Conservation (phyloP, 2,113 vertebrate species). For the Apeltes quadracus region DNA sequence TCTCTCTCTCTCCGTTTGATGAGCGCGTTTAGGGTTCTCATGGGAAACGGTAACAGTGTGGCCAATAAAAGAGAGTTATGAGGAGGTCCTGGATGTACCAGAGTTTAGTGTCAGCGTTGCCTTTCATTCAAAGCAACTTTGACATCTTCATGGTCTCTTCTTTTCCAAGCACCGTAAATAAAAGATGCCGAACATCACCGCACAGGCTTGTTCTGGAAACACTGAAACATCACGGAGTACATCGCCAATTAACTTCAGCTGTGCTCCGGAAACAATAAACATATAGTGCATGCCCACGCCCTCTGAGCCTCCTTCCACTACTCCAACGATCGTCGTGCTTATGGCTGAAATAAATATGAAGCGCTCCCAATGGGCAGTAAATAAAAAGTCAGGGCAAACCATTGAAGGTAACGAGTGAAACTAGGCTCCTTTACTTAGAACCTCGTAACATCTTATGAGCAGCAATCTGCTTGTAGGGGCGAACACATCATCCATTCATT, state of each 20-base stretch:
- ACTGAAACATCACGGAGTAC: conserved; percentile 7
- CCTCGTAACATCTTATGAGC: neutral
- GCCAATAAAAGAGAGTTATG: conserved; percentile 77
- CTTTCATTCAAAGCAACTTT: conserved; percentile 69
- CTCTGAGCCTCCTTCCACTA: conserved; percentile 13
- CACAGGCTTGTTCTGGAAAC: conserved; percentile 43
- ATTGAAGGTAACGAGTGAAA: conserved; percentile 6
- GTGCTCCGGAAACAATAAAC: conserved; percentile 44
- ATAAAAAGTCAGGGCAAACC: neutral
- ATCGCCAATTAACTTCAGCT: conserved; percentile 43
- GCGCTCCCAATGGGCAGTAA: neutral
- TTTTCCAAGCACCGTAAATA: conserved; percentile 54
- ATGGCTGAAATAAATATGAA: conserved; percentile 1
- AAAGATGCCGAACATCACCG: conserved; percentile 32
- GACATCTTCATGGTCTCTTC: conserved; percentile 71
- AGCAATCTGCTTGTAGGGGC: neutral
- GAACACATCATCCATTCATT: neutral
- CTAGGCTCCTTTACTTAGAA: neutral
- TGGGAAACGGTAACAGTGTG: conserved; percentile 74
- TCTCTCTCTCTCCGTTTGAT: conserved; percentile 10
- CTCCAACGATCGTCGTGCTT: neutral
- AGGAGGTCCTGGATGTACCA: conserved; percentile 62
- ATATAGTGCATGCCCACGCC: conserved; percentile 14
- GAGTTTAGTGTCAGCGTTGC: conserved; percentile 72
- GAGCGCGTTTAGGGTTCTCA: conserved; percentile 61